These are phyloP conservation scores for Erebia palarica DNA, from an alignment of 2,888 invertebrate species.

Conservation along the genomic window DNA sequence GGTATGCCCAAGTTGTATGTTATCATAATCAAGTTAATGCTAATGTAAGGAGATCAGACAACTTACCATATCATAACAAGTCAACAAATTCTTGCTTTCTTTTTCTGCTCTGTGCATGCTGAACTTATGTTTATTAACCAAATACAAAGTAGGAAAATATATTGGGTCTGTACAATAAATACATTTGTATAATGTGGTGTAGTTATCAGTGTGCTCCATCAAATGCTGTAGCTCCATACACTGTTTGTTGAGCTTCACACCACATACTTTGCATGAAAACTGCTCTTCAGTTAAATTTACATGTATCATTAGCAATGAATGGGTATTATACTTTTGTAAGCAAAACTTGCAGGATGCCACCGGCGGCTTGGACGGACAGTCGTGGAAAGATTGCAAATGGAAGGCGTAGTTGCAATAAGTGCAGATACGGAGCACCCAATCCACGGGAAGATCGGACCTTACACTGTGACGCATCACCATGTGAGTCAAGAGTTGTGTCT, in stretches of 20 bases:
- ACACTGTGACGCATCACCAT: constrained; percentile 46
- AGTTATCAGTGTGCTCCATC: constrained; percentile 48
- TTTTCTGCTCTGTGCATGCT: neutral
- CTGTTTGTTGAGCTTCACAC: neutral
- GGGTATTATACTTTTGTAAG: constrained; percentile 43
- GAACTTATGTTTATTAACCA: neutral
- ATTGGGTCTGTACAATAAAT: constrained; percentile 41
- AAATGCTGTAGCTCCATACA: constrained; percentile 54
- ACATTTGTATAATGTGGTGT: constrained; percentile 48
- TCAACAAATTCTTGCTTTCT: neutral
- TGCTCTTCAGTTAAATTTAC: neutral
- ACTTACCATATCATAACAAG: constrained; percentile 18
- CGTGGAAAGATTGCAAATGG: constrained; percentile 38
- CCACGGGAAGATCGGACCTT: constrained; percentile 50
- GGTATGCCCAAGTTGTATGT: too few species aligned
- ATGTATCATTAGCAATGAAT: constrained; percentile 38
- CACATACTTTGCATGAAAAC: constrained; percentile 48
- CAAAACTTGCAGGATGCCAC: constrained; percentile 45
- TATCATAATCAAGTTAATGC: too few species aligned
- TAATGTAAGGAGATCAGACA: neutral
- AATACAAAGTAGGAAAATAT: constrained; percentile 27
- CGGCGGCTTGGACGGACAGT: constrained; percentile 38
- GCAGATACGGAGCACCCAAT: constrained; percentile 12
- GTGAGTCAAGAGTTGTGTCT: constrained; percentile 38
- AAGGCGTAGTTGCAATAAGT: neutral